A percentile compares a stretch with the other conserved stretches of the same genome.
These are phyloP conservation scores for Yponomeuta cagnagella DNA, from an alignment of 2,888 invertebrate genomes.

Conservation along the genomic window DNA sequence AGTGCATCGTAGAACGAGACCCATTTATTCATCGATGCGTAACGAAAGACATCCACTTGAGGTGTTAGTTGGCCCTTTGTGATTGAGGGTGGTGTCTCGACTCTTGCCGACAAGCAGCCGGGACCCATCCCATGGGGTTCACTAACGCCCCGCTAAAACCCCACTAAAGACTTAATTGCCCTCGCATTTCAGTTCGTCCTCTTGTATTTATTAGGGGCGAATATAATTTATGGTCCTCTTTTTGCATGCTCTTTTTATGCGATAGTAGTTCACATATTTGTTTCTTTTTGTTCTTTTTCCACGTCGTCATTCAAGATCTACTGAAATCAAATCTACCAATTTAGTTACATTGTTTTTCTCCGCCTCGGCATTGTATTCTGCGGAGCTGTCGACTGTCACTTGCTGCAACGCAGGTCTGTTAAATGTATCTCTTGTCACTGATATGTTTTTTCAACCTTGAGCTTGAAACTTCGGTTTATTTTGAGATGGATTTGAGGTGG, in stretches of 20 bases:
- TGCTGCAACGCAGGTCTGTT: conserved; percentile 31
- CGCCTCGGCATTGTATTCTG: conserved; percentile 4
- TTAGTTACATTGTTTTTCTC: neutral
- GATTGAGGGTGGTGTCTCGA: conserved; percentile 14
- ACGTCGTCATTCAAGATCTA: neutral
- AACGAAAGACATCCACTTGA: conserved; percentile 32
- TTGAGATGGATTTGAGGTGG: neutral
- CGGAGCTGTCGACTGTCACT: conserved; percentile 20
- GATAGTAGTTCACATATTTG: neutral
- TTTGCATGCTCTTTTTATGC: conserved; percentile 19
- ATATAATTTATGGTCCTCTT: conserved; percentile 28
- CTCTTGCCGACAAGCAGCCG: neutral
- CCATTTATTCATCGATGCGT: conserved; percentile 27
- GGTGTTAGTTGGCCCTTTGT: conserved; percentile 26
- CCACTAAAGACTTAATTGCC: conserved; percentile 47
- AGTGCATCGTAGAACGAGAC: conserved; percentile 1
- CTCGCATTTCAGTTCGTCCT: conserved; percentile 25
- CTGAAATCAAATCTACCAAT: neutral
- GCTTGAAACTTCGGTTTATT: conserved; percentile 27
- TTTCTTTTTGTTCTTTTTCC: neutral
- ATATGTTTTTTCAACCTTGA: conserved; percentile 33
- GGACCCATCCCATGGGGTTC: conserved; percentile 41
- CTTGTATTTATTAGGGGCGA: conserved; percentile 28
- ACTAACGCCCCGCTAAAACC: conserved; percentile 33
- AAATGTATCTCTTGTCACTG: conserved; percentile 26